Base-by-base conservation (phyloP, 1,140 invertebrate genomes). In the Drosophila parabipectinata region DNA sequence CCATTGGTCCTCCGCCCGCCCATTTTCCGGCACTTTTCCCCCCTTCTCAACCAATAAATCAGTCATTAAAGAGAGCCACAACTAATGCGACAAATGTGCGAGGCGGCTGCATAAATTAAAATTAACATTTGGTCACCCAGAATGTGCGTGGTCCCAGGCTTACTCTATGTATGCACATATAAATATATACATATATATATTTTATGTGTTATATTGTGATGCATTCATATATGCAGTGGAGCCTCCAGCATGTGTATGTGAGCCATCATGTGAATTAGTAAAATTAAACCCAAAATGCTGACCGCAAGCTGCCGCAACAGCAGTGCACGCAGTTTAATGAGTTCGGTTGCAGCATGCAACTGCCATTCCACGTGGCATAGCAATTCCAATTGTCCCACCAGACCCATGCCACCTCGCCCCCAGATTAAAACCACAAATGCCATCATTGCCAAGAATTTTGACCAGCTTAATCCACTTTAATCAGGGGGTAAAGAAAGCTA, bases 71-170 rank as follows among this genome's bases (percentile, higher is more conserved):
- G 79, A 69, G 82, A 62, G 74, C 79, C 83, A 72, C 53, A 87
- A 82, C 74, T 75, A 87, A 82, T 82, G 75, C 82, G 82, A 82
- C 82, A 87, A 87, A 87, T 87, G 82, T 72, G 71, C 79, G 79
- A 82, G 66, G 59, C 63, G 75, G 71, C 71, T 75, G 85, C 82
- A 85, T 85, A 85, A 85, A 85, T 85, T 87, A 87, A 85, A 85
- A 85, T 85, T 87, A 79, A 82, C 82, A 85, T 87, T 87, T 66
- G 78, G 32, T 75, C 57, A 57, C 68, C 57, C 34, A 15, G 68
- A 62, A 61, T 56, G 53, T 28, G 58, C 21, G 15, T 47, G 44
- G 44, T 10, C 18, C 44, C 18, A 21, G 44, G 15, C 44, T 47
- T 24, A 21, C 44, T 10, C 15, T 24, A 21, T 28, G 26, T 7